phyloP scores from a whole-genome alignment of 2,113 vertebrate species.

The Hirundichthys speculiger region DNA sequence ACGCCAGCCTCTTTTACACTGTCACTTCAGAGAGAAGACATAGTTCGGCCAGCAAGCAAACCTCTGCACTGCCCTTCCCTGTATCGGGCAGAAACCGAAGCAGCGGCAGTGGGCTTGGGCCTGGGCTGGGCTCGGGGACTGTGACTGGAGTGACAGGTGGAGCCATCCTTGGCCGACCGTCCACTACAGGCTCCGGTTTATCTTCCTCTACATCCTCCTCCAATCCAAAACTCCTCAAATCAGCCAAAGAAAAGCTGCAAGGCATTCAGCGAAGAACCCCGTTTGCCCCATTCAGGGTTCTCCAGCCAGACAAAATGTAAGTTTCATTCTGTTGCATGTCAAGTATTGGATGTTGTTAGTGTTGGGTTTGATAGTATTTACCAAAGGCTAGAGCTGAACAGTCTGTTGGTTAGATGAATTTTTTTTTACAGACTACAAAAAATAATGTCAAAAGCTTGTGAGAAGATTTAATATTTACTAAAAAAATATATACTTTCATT shows the following conservation, averaged over 20 bases:
- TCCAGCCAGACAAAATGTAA: slow-evolving; percentile 90
- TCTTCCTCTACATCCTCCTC: slow-evolving; percentile 85
- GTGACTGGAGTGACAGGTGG: slow-evolving; percentile 78
- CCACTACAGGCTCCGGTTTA: slow-evolving; percentile 69
- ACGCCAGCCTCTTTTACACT: slow-evolving; percentile 25
- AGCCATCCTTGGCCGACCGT: slow-evolving; percentile 82
- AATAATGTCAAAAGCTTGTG: too few species aligned
- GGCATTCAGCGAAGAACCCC: slow-evolving; percentile 87
- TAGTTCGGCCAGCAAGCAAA: slow-evolving; percentile 88
- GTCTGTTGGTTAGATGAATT: background rate
- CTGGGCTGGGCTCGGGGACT: slow-evolving; percentile 58
- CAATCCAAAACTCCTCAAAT: slow-evolving; percentile 91
- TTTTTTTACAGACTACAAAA: too few species aligned
- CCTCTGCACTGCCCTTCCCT: slow-evolving; percentile 84
- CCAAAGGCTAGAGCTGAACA: background rate
- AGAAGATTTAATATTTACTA: too few species aligned
- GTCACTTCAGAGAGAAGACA: slow-evolving; percentile 92
- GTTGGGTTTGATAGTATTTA: too few species aligned
- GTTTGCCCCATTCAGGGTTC: slow-evolving; percentile 86
- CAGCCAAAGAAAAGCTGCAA: slow-evolving; percentile 96
- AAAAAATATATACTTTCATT: too few species aligned
- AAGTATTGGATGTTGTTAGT: too few species aligned
- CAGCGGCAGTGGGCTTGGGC: slow-evolving; percentile 81
- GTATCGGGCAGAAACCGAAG: slow-evolving; percentile 84
- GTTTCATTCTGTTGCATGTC: too few species aligned